Evolutionary conservation across 2,888 invertebrate species (phyloP).

Genomic region (Parthenolecanium corni): DNA sequence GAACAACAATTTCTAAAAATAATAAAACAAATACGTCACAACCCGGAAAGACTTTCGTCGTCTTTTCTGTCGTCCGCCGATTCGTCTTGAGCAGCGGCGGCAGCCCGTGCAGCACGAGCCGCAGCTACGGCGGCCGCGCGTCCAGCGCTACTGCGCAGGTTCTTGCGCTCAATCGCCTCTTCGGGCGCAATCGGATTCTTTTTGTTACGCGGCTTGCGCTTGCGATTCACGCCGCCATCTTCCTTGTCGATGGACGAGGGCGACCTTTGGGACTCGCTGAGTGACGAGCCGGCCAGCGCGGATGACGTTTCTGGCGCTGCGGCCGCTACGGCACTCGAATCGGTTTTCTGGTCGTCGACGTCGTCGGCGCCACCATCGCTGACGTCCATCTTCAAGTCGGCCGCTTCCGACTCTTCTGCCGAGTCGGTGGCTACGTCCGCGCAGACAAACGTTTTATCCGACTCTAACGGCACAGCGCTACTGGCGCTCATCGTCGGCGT

Average conservation of each 20-base stretch:
- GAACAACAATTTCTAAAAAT: background rate
- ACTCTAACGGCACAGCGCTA: too few species aligned
- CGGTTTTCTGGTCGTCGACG: slow-evolving; percentile 22
- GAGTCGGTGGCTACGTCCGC: background rate
- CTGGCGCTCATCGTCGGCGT: background rate
- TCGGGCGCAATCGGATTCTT: slow-evolving; percentile 41
- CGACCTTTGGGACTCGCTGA: slow-evolving; percentile 15
- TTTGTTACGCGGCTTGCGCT: slow-evolving; percentile 34
- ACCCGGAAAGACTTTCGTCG: background rate
- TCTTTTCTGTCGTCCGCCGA: background rate
- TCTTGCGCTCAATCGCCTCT: slow-evolving; percentile 49
- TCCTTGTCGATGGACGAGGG: slow-evolving; percentile 27
- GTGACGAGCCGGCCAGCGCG: slow-evolving; percentile 1
- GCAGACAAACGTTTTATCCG: background rate
- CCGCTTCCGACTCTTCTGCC: background rate
- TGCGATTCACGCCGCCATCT: slow-evolving; percentile 31
- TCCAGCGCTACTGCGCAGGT: slow-evolving; percentile 55
- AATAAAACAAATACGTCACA: background rate
- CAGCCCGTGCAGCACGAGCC: background rate
- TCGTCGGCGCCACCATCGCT: slow-evolving; percentile 11
- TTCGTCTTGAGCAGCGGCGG: background rate
- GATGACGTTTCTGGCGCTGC: slow-evolving; percentile 12
- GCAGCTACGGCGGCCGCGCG: slow-evolving; percentile 47
- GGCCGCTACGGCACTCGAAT: slow-evolving; percentile 28
- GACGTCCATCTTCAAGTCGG: slow-evolving; percentile 24